Evolutionary conservation across 2,888 invertebrate genomes (phyloP).

Genomic region (Drosophila prolongata): DNA sequence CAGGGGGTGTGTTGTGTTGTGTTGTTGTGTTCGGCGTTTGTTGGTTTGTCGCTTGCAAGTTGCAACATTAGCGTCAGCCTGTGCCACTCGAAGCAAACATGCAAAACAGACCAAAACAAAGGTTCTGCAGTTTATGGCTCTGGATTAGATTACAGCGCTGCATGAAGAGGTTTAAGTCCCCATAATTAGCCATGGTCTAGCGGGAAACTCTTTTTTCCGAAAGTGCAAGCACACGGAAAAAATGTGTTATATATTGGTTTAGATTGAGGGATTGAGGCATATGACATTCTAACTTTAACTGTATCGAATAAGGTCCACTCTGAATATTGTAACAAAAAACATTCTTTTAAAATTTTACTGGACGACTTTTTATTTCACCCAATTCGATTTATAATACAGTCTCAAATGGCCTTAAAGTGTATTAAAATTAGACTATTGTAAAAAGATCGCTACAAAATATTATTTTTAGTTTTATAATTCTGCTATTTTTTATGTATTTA

Average conservation of each 20-base stretch:
- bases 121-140: slow-evolving; percentile 73
- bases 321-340: too few relatives aligned
- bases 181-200: slow-evolving; percentile 43
- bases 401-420: too few relatives aligned
- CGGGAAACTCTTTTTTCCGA: slow-evolving; percentile 1
- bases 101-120: slow-evolving; percentile 65
- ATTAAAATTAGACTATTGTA: too few relatives aligned
- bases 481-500: too few relatives aligned
- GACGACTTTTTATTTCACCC: too few relatives aligned
- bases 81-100: slow-evolving; percentile 53
- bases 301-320: too few relatives aligned
- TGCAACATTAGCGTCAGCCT: slow-evolving; percentile 50
- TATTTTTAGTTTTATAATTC: too few relatives aligned
- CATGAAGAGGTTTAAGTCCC: slow-evolving; percentile 32
- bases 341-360: too few relatives aligned
- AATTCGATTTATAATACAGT: too few relatives aligned
- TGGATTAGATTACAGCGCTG: slow-evolving; percentile 38
- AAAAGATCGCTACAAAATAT: too few relatives aligned
- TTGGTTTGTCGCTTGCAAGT: slow-evolving; percentile 35
- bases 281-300: too few relatives aligned
- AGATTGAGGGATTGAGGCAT: too few relatives aligned
- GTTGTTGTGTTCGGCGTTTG: background rate
- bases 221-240: slow-evolving; percentile 1
- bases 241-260: background rate
- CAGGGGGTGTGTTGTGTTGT: slow-evolving; percentile 28